phyloP scores from a whole-genome alignment of 2,113 vertebrate species.

The Eclectus roratus region DNA sequence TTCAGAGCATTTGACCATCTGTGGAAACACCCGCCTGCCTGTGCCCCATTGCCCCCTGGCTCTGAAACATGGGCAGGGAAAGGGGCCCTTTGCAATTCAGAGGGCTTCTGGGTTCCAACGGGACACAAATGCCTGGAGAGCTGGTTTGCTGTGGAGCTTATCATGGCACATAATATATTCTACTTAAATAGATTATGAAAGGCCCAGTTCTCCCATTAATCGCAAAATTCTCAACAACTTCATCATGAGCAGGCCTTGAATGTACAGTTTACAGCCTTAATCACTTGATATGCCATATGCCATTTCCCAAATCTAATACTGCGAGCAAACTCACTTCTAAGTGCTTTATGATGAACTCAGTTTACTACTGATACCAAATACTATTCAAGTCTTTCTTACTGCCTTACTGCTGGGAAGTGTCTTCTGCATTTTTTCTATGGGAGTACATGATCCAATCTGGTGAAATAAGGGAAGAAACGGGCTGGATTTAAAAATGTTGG shows the following conservation, averaged over 20 bases:
- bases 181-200: background rate
- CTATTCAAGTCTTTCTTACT: background rate
- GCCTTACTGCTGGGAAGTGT: background rate
- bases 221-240: background rate
- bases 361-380: background rate
- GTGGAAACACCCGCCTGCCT: accelerated
- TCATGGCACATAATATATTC: background rate
- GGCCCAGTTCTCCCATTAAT: background rate
- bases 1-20: background rate
- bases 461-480: background rate
- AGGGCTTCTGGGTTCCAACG: background rate
- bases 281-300: background rate
- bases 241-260: background rate
- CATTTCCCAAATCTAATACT: background rate
- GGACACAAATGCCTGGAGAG: background rate
- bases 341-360: background rate
- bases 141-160: background rate
- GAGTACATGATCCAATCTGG: background rate
- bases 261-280: background rate
- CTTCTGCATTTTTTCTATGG: background rate
- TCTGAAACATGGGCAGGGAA: background rate
- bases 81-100: accelerated
- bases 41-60: accelerated
- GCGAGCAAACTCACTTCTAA: background rate
- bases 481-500: background rate